Percentiles rank a stretch among this genome's conserved stretches.
Conservation (phyloP, 2,797 vertebrate genomes). For the Knipowitschia caucasica region DNA sequence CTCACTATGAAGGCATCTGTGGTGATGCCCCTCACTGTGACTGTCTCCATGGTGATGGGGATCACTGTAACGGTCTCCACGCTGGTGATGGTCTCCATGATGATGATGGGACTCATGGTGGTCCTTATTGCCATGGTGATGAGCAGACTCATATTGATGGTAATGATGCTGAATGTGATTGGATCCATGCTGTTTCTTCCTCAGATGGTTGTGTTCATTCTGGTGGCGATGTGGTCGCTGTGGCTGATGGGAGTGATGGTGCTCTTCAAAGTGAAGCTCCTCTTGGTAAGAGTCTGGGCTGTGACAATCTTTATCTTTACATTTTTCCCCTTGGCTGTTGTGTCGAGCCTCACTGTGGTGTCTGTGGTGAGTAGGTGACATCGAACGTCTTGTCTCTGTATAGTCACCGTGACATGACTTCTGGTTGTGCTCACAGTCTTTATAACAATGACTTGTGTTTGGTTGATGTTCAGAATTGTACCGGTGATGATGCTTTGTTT, state of each 20-base stretch:
- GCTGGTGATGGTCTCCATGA: conserved; percentile 10
- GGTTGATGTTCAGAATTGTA: conserved; percentile 7
- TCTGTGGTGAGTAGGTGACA: conserved; percentile 18
- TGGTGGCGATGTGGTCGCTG: conserved; percentile 1
- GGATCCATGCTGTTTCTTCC: conserved; percentile 1
- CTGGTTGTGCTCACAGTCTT: conserved; percentile 19
- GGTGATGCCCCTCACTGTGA: conserved; percentile 11
- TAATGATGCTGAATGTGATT: conserved; percentile 1
- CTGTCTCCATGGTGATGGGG: conserved; percentile 11
- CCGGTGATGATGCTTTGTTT: conserved; percentile 8
- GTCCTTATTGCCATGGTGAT: conserved; percentile 1
- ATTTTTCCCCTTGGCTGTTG: background rate
- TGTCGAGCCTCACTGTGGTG: conserved; percentile 15
- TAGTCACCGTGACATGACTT: conserved; percentile 2
- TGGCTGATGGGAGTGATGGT: background rate
- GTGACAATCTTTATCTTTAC: conserved; percentile 17
- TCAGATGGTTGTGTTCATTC: background rate
- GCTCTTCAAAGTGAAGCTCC: conserved; percentile 2
- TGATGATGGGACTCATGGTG: conserved; percentile 3
- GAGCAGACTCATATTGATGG: background rate
- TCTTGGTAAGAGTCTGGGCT: conserved; percentile 3
- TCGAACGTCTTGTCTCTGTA: conserved; percentile 11
- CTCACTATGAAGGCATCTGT: conserved; percentile 18
- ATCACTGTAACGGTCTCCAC: conserved; percentile 1
- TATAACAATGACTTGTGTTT: conserved; percentile 12